A percentile compares a stretch with the other conserved stretches of the same genome.
Conservation (phyloP, 2,113 vertebrate genomes). For the Larimichthys polyactis region DNA sequence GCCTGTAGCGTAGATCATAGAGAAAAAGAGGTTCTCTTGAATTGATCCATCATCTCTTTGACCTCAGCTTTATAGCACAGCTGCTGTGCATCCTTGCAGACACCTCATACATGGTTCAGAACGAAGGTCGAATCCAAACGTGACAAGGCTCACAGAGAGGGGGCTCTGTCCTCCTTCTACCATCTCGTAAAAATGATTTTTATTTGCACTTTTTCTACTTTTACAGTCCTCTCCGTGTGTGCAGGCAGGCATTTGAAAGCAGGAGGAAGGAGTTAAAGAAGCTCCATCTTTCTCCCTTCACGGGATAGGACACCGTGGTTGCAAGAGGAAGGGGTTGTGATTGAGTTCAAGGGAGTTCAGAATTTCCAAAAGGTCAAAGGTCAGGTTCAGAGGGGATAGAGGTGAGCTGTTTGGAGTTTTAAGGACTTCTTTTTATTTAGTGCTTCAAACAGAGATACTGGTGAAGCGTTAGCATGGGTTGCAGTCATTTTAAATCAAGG, state of each 20-base stretch:
- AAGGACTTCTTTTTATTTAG: constrained; percentile 88
- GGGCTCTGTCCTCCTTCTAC: constrained; percentile 63
- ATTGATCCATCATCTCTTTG: neutral
- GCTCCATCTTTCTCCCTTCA: constrained; percentile 59
- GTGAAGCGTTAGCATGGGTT: constrained; percentile 75
- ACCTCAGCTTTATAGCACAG: neutral
- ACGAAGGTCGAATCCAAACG: constrained; percentile 59
- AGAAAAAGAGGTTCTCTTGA: neutral
- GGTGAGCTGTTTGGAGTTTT: constrained; percentile 86
- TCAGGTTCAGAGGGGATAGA: constrained; percentile 85
- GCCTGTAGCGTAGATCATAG: neutral
- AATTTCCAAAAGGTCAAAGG: constrained; percentile 81
- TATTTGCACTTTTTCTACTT: constrained; percentile 81
- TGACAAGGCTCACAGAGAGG: constrained; percentile 77
- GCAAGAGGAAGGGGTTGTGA: constrained; percentile 49
- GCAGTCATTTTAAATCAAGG: constrained; percentile 37
- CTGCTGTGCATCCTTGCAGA: constrained; percentile 12
- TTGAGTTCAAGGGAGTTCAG: constrained; percentile 72
- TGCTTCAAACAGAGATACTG: constrained; percentile 90
- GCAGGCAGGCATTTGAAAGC: constrained; percentile 65
- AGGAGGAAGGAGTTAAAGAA: constrained; percentile 64
- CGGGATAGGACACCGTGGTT: constrained; percentile 50
- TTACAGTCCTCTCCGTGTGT: constrained; percentile 68
- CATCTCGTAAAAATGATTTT: constrained; percentile 82
- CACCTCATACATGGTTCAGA: constrained; percentile 21